Conservation (phyloP, 1,140 invertebrate species). For the Zelostemma sp. region DNA sequence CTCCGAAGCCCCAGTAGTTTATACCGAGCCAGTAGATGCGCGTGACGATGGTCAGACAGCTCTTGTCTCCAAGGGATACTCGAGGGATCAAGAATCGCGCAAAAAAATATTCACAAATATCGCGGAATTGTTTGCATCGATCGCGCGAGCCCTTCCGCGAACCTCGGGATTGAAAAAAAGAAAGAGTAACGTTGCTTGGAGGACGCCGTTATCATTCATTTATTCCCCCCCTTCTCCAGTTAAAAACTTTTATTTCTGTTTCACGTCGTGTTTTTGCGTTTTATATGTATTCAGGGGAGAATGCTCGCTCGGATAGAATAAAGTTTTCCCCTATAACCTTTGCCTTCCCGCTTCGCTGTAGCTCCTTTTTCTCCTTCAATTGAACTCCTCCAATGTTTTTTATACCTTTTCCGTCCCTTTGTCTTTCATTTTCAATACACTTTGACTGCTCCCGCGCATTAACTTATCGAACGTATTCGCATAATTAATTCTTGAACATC, state of each 20-base stretch:
- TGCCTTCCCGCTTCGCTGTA: not conserved
- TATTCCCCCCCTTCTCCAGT: constrained; percentile 14
- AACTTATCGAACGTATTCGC: too few species aligned
- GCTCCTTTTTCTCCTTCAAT: constrained; percentile 1
- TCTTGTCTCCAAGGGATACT: constrained; percentile 34
- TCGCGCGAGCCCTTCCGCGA: too few species aligned
- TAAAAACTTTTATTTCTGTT: constrained; percentile 27
- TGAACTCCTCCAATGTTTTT: not conserved
- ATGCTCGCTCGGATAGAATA: constrained; percentile 13
- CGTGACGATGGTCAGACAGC: constrained; percentile 33
- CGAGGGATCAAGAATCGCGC: not conserved
- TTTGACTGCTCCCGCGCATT: too few species aligned
- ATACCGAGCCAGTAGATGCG: constrained; percentile 12
- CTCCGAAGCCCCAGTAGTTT: constrained; percentile 27
- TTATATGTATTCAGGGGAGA: constrained; percentile 17
- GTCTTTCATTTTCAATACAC: too few species aligned
- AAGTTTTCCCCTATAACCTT: constrained; percentile 8
- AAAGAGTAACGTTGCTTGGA: too few species aligned
- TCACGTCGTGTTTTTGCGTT: constrained; percentile 14
- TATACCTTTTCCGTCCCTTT: not conserved
- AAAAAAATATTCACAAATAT: too few species aligned
- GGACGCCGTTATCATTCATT: constrained; percentile 24
- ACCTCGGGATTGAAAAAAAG: too few species aligned
- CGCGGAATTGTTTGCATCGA: too few species aligned
- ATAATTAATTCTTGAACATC: too few species aligned